Evolutionary conservation across 2,113 vertebrate species (phyloP).

Genomic region (Megaleporinus macrocephalus): DNA sequence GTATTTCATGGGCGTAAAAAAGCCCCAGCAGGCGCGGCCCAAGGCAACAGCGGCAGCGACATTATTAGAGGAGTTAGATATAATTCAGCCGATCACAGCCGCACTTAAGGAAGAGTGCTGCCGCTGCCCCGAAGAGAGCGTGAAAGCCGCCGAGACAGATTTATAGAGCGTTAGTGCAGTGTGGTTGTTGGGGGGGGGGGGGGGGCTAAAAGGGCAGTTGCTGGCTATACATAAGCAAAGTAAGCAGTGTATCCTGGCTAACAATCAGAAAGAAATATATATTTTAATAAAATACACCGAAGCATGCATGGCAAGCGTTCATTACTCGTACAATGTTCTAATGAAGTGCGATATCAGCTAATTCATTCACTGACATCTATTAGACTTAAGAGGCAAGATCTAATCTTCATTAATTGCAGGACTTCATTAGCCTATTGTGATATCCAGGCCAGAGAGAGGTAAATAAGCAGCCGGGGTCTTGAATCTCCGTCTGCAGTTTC

Average conservation of each 20-base stretch:
- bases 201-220: background rate
- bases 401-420: background rate
- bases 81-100: slow-evolving; percentile 24
- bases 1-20: slow-evolving; percentile 45
- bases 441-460: background rate
- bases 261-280: background rate
- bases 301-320: background rate
- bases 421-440: background rate
- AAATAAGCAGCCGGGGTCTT: no score
- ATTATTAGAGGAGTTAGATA: background rate
- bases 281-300: background rate
- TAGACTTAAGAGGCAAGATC: background rate
- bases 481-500: no score
- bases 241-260: background rate
- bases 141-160: slow-evolving; percentile 6
- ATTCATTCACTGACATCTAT: background rate
- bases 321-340: background rate
- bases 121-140: background rate
- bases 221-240: background rate
- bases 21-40: slow-evolving; percentile 1
- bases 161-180: background rate
- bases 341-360: background rate
- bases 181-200: background rate
- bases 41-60: slow-evolving; percentile 11
- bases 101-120: slow-evolving; percentile 8